Base-by-base conservation (phyloP, 2,797 vertebrate genomes). In the Mionectes olivaceus region DNA sequence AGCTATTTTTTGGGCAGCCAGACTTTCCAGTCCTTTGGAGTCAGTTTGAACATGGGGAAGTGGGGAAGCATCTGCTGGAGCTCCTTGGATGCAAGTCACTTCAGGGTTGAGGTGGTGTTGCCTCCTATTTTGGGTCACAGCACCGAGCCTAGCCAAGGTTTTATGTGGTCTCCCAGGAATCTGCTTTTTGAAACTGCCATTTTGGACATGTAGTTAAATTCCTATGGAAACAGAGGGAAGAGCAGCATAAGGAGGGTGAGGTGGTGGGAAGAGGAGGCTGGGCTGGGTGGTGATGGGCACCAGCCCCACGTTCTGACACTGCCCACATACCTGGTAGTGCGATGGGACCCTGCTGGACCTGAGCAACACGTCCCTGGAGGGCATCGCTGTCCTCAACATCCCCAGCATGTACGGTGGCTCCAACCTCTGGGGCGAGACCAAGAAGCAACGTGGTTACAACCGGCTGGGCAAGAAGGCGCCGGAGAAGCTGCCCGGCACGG, bases 381-480 rank as follows among this genome's bases (percentile, higher is more conserved):
- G 99, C 93, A 99, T 99, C 2, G 99, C 99, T 1, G 97, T 99
- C 85, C 99, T 99, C 95, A 99, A 99, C 98, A 99, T 99, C 97
- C 99, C 99, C 97, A 99, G 99, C 98, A 99, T 99, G 99, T 99
- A 99, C 1, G 99, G 99, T 0, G 99, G 99, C 92, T 99, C 99
- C 97, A 99, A 99, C 94, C 98, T 99, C 88, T 99, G 99, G 99
- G 99, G 99, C 0, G 99, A 99, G 96, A 98, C 98, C 59, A 99
- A 99, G 97, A 99, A 98, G 97, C 98, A 99, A 95, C 98, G 98
- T 4, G 96, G 98, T 95, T 98, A 99, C 97, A 99, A 96, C 96
- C 98, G 98, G 44, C 98, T 99, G 98, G 99, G 99, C 98, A 99
- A 98, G 96, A 99, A 99, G 95, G 97, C 88, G 1, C 98, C 98